phyloP scores from a whole-genome alignment of 2,113 vertebrate genomes.

The Suncus etruscus region DNA sequence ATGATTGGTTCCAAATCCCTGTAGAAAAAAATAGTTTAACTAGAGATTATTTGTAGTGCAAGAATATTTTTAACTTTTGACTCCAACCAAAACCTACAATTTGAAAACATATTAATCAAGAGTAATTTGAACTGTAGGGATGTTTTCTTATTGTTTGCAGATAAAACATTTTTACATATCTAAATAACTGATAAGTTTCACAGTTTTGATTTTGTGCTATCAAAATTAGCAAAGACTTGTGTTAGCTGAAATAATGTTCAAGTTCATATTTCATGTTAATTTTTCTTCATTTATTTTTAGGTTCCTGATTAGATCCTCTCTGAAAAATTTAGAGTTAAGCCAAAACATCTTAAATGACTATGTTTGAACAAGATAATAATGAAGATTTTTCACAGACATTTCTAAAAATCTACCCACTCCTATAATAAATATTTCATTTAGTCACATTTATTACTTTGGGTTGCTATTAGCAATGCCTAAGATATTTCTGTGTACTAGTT shows the following conservation, averaged over 20 bases:
- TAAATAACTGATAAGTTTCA: not conserved
- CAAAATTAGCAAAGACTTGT: not conserved
- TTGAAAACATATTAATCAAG: not conserved
- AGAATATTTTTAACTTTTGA: not conserved
- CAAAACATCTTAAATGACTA: not conserved
- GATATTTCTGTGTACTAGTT: not conserved
- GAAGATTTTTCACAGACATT: not conserved
- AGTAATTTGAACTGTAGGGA: constrained; percentile 45
- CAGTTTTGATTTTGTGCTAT: not conserved
- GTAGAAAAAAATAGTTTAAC: constrained; percentile 4
- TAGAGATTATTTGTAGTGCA: not conserved
- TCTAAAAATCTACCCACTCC: not conserved
- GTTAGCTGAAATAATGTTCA: not conserved
- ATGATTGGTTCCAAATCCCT: not conserved
- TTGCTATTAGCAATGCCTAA: not conserved
- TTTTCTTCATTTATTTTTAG: not conserved
- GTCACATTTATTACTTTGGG: not conserved
- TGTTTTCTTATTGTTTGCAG: constrained; percentile 9
- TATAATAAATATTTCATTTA: not conserved
- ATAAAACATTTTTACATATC: constrained; percentile 3
- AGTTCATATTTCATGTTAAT: not conserved
- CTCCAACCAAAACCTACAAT: not conserved
- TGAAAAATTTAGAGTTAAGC: not conserved
- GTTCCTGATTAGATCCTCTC: not conserved
- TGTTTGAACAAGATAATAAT: not conserved